These are phyloP conservation scores for Steinernema hermaphroditum DNA, from an alignment of 2,888 invertebrate species.

Conservation along the genomic window DNA sequence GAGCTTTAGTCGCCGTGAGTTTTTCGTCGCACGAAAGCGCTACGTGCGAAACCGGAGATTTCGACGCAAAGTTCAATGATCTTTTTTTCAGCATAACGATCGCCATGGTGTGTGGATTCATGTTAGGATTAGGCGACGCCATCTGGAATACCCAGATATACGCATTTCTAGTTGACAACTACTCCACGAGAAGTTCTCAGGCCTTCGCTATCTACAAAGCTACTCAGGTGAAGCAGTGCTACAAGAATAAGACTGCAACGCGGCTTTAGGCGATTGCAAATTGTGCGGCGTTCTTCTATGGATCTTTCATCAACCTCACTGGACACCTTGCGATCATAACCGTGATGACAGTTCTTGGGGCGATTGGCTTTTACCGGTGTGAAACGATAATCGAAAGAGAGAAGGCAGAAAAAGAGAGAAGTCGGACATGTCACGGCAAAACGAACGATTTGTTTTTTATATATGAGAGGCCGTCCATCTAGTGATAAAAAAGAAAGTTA, in stretches of 20 bases:
- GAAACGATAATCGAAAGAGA: background rate
- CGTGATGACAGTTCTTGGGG: slow-evolving; percentile 66
- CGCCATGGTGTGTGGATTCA: slow-evolving; percentile 46
- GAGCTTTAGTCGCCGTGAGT: background rate
- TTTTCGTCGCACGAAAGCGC: background rate
- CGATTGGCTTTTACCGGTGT: slow-evolving; percentile 68
- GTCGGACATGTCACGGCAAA: too few species aligned
- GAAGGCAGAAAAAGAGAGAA: too few species aligned
- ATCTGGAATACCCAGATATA: slow-evolving; percentile 69
- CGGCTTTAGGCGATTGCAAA: slow-evolving; percentile 68
- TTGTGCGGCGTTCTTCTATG: slow-evolving; percentile 69
- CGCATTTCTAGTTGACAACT: slow-evolving; percentile 85
- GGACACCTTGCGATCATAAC: slow-evolving; percentile 69
- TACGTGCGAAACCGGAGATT: background rate
- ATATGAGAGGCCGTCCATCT: too few species aligned
- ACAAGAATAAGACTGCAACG: slow-evolving; percentile 24
- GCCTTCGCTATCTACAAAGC: slow-evolving; percentile 98
- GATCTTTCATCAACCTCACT: slow-evolving; percentile 66
- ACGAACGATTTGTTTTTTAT: too few species aligned
- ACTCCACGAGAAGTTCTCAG: slow-evolving; percentile 80
- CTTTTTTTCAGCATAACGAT: slow-evolving; percentile 38
- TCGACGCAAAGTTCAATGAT: background rate
- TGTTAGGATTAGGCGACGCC: slow-evolving; percentile 45
- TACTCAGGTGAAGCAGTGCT: slow-evolving; percentile 73
- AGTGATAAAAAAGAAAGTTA: too few species aligned